Percentiles rank a stretch among this genome's conserved stretches.
These are phyloP conservation scores for Conopomorpha cramerella DNA, from an alignment of 1,140 invertebrate genomes.

Conservation along the genomic window DNA sequence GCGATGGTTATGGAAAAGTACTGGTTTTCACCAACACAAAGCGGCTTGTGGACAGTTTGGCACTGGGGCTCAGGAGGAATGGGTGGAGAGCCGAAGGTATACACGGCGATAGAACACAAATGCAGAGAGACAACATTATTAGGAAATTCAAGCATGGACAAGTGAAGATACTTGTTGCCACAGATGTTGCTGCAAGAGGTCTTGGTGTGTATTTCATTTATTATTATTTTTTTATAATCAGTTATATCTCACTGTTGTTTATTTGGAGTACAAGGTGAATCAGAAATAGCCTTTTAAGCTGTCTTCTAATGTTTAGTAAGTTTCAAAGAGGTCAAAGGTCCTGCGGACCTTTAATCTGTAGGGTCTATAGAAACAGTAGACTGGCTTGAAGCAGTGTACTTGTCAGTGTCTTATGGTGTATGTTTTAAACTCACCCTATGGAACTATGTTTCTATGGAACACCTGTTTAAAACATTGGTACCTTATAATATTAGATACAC, in stretches of 20 bases:
- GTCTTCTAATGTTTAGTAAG: too few relatives aligned
- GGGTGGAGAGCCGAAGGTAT: slow-evolving; percentile 72
- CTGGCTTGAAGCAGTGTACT: too few relatives aligned
- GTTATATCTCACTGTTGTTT: neutral
- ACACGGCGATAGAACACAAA: slow-evolving; percentile 77
- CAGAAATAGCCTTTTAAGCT: too few relatives aligned
- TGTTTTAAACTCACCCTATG: too few relatives aligned
- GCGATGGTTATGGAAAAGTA: slow-evolving; percentile 74
- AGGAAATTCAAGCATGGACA: slow-evolving; percentile 30
- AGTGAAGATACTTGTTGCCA: slow-evolving; percentile 69
- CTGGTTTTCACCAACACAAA: slow-evolving; percentile 90
- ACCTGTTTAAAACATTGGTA: too few relatives aligned
- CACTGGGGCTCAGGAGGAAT: slow-evolving; percentile 65
- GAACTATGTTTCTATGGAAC: too few relatives aligned
- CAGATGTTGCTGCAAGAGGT: slow-evolving; percentile 81
- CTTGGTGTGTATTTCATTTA: slow-evolving; percentile 61
- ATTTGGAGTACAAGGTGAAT: too few relatives aligned
- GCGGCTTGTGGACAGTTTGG: slow-evolving; percentile 76
- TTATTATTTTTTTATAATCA: slow-evolving; percentile 1
- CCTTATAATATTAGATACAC: too few relatives aligned
- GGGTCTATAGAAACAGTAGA: too few relatives aligned
- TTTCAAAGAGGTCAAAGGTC: too few relatives aligned
- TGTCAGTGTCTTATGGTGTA: too few relatives aligned
- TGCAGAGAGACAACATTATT: slow-evolving; percentile 65
- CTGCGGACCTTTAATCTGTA: too few relatives aligned